Percentiles rank a stretch among this genome's conserved stretches.
Evolutionary conservation across 2,888 invertebrate genomes (phyloP).

Genomic region (Dynastes grantii): DNA sequence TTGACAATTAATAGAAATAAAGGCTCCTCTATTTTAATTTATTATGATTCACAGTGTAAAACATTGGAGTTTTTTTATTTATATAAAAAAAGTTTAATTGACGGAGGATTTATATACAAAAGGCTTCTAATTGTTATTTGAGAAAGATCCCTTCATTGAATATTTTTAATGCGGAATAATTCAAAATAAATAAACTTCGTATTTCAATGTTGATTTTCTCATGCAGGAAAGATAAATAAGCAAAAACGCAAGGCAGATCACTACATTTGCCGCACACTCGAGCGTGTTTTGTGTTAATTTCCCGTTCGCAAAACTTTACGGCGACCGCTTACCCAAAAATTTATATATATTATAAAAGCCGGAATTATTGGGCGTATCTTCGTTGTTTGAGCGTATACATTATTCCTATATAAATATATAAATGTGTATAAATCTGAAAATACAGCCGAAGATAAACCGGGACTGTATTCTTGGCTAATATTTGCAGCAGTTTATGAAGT

Average conservation of each 20-base stretch:
- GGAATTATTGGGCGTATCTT: slow-evolving; percentile 37
- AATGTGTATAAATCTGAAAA: slow-evolving; percentile 44
- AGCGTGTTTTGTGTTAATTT: slow-evolving; percentile 4
- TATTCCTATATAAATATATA: slow-evolving; percentile 41
- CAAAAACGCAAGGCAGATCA: slow-evolving; percentile 2
- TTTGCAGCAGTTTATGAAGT: slow-evolving; percentile 60
- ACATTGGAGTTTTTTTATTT: no score
- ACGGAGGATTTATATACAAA: no score
- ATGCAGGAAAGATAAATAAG: slow-evolving; percentile 24
- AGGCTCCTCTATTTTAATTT: no score
- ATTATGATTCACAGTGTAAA: no score
- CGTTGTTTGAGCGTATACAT: slow-evolving; percentile 27
- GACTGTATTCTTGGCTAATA: slow-evolving; percentile 57
- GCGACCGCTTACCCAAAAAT: slow-evolving; percentile 28
- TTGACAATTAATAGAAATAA: no score
- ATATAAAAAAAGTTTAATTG: no score
- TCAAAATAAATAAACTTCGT: slow-evolving; percentile 23
- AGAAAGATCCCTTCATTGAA: background rate
- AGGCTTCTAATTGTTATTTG: background rate
- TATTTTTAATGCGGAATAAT: slow-evolving; percentile 15
- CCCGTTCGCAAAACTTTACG: slow-evolving; percentile 17
- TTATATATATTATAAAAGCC: slow-evolving; percentile 30
- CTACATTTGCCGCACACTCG: slow-evolving; percentile 2
- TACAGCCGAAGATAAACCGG: slow-evolving; percentile 56
- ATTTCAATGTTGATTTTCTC: slow-evolving; percentile 30